phyloP scores from a whole-genome alignment of 2,797 vertebrate genomes.

The Nannoperca obscura region DNA sequence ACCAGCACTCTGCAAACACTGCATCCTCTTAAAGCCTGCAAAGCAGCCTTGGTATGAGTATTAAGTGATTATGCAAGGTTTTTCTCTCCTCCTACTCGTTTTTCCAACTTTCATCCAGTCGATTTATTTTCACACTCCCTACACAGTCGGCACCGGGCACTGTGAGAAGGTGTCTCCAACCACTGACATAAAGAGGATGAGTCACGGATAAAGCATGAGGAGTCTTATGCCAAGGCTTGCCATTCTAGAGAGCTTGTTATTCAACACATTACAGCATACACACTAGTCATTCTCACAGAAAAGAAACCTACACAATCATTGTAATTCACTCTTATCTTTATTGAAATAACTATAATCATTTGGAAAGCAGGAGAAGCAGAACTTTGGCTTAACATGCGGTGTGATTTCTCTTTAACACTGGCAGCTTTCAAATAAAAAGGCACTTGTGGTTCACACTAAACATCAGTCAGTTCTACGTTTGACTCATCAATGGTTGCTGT shows the following conservation, averaged over 20 bases:
- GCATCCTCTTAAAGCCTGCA: conserved; percentile 31
- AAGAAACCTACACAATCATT: conserved; percentile 12
- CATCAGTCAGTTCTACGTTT: conserved; percentile 35
- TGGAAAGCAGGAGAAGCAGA: conserved; percentile 58
- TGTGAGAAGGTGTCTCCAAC: conserved; percentile 38
- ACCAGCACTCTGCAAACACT: conserved; percentile 14
- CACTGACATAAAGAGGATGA: conserved; percentile 51
- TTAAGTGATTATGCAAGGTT: conserved; percentile 58
- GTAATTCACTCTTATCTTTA: conserved; percentile 70
- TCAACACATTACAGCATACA: conserved; percentile 12
- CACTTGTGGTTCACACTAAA: conserved; percentile 64
- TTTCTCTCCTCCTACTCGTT: conserved; percentile 61
- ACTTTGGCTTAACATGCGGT: conserved; percentile 60
- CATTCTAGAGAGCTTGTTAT: conserved; percentile 22
- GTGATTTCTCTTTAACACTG: conserved; percentile 55
- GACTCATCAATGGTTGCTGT: conserved; percentile 23
- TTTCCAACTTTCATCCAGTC: conserved; percentile 30
- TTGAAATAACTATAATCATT: conserved; percentile 73
- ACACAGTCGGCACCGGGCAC: conserved; percentile 16
- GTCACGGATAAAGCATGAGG: conserved; percentile 43
- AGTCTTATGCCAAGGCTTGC: conserved; percentile 22
- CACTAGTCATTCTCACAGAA: not conserved
- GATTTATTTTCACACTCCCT: conserved; percentile 45
- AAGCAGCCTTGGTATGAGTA: conserved; percentile 29
- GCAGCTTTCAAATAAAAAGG: conserved; percentile 65